phyloP scores from a whole-genome alignment of 2,797 vertebrate species.

The Podarcis siculus region DNA sequence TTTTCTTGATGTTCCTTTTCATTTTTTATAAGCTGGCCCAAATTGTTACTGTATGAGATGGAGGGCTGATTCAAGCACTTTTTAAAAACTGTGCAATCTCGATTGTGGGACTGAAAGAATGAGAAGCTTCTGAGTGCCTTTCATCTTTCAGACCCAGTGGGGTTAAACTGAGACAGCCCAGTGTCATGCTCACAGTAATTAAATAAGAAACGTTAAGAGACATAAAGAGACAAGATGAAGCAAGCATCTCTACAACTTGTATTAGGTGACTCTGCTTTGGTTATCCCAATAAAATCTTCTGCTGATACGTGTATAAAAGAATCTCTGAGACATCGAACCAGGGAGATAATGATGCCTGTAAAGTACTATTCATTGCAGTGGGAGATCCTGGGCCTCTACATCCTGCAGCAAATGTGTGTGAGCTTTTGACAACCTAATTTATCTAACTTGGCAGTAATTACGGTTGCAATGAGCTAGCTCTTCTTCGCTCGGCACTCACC shows the following conservation, averaged over 20 bases:
- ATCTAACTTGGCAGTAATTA: constrained; percentile 26
- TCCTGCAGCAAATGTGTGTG: neutral
- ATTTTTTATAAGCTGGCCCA: constrained; percentile 6
- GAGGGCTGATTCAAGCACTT: neutral
- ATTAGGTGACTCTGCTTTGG: neutral
- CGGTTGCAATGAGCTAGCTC: neutral
- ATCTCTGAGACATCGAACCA: neutral
- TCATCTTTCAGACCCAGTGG: neutral
- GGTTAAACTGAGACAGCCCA: neutral
- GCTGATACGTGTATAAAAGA: neutral
- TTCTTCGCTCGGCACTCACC: neutral
- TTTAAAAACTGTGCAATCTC: neutral
- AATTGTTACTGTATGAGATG: neutral
- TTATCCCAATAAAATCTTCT: neutral
- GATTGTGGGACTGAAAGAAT: neutral
- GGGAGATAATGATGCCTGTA: neutral
- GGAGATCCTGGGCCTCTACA: neutral
- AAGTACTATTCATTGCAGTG: neutral
- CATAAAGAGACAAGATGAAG: constrained; percentile 10
- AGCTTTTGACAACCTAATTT: constrained; percentile 6
- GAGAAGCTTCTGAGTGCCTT: neutral
- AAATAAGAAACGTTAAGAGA: neutral
- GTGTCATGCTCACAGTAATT: constrained; percentile 15
- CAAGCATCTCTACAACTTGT: neutral
- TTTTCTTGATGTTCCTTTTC: neutral